phyloP scores from a whole-genome alignment of 2,797 vertebrate species.

The Lacerta viridis region DNA sequence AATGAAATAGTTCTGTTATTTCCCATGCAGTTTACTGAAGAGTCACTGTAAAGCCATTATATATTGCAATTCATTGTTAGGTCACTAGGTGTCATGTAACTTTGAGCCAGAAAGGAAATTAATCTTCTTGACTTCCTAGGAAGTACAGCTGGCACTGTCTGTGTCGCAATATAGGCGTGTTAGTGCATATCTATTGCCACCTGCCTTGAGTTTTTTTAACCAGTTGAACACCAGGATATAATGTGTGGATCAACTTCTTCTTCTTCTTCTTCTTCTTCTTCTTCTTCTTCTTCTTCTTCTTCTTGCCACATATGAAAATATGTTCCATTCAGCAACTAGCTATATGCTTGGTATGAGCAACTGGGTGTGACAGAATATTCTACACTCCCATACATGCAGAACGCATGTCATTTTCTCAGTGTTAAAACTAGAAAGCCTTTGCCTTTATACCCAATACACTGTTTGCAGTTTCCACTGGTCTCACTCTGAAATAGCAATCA shows the following conservation, averaged over 20 bases:
- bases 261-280: conserved; percentile 29
- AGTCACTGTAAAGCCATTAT: fast-evolving
- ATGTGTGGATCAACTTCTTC: background rate
- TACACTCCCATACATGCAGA: too few relatives aligned
- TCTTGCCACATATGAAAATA: conserved; percentile 37
- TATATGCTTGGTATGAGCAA: conserved; percentile 12
- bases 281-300: conserved; percentile 26
- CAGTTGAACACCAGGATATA: conserved; percentile 48
- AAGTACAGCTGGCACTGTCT: background rate
- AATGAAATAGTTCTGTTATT: background rate
- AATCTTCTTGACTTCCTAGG: background rate
- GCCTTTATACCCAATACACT: fast-evolving
- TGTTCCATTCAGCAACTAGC: conserved; percentile 31
- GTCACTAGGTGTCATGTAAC: conserved; percentile 70
- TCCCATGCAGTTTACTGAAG: fast-evolving
- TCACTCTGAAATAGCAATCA: background rate
- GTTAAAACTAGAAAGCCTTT: background rate
- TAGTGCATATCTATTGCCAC: conserved; percentile 26
- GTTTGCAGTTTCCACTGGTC: background rate
- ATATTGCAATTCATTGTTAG: conserved; percentile 30
- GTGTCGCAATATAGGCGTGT: background rate
- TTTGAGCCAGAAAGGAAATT: conserved; percentile 49
- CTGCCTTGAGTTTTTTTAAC: conserved; percentile 51
- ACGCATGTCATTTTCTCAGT: background rate
- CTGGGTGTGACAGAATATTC: background rate